Evolutionary conservation across 2,113 vertebrate genomes (phyloP).

Genomic region (Enhydra lutris): DNA sequence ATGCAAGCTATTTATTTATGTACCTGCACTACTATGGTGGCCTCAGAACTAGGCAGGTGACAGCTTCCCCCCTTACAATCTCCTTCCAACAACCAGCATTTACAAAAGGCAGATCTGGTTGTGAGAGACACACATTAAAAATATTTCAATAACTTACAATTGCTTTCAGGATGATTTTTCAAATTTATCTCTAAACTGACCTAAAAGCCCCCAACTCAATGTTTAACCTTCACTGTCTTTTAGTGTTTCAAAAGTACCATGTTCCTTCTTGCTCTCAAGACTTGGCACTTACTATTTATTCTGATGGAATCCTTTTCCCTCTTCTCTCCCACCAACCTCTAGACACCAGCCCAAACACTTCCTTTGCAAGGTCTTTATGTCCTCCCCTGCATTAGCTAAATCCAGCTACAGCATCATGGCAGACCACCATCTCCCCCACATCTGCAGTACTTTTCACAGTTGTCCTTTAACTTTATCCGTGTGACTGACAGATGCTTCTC

Average conservation of each 20-base stretch:
- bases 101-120: neutral
- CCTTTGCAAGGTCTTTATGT: neutral
- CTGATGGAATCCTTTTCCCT: neutral
- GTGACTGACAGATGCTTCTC: neutral
- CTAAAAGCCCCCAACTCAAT: neutral
- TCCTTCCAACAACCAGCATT: neutral
- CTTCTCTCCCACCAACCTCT: neutral
- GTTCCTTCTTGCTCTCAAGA: neutral
- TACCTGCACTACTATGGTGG: too few species aligned
- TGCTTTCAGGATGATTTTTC: neutral
- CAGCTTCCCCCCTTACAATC: neutral
- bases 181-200: neutral
- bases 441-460: neutral
- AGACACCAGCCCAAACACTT: neutral
- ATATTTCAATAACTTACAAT: neutral
- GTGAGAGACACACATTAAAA: neutral
- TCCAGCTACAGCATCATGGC: fast-evolving
- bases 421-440: neutral
- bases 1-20: neutral
- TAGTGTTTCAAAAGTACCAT: neutral
- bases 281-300: neutral
- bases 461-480: neutral
- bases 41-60: neutral
- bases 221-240: neutral
- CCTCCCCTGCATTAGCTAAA: neutral